Base-by-base conservation (phyloP, 2,113 vertebrate species). In the Taxidea taxus region DNA sequence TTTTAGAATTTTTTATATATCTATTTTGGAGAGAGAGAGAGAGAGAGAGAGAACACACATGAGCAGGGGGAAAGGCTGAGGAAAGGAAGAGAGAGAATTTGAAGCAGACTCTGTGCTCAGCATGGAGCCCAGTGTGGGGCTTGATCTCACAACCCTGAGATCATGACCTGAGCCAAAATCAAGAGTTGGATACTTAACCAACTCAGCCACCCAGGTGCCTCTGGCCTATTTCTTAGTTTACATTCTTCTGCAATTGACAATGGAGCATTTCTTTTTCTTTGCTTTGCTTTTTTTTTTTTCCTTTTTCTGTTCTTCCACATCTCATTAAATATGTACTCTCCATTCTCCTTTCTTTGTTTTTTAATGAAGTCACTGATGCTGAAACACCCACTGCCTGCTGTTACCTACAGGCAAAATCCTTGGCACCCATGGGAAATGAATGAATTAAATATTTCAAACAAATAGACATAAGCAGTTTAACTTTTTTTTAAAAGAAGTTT, bases 391-490 rank as follows among this genome's bases (percentile, higher is more conserved):
- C 16, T 68, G 56, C 18, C 74, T 87, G 12, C 20, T 93, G 4
- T 94, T 96, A 78, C 34, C 54, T 94, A 94, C 44, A 93, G 70
- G 54, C 15, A 98, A 97, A 85, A 84, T 97, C 42, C 49, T 96
- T 97, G 92, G 44, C 80, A 66, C 77, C 83, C 42, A 39, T 58
- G 49, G 97, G 64, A 95, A 88, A 93, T 54, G 72, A 97, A 87
- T 51, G 20, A 88, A 88, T 60, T 87, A 9, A 51, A 62, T 16
- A 23, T 97, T 90, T 92, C 74, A 97, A 97, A 96, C 3, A 93
- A 98, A 96, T 92, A 66, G 44, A 96, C 70, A 60, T 34, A n/a
- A 20, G 91, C n/a, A 84, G 16, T 92, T 31, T 83, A 92, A 77
- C 10, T 54, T 6, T 49, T 51, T 51, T 51, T 51, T 16, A 51